Evolutionary conservation across 2,888 invertebrate genomes (phyloP).

Genomic region (Patella depressa): DNA sequence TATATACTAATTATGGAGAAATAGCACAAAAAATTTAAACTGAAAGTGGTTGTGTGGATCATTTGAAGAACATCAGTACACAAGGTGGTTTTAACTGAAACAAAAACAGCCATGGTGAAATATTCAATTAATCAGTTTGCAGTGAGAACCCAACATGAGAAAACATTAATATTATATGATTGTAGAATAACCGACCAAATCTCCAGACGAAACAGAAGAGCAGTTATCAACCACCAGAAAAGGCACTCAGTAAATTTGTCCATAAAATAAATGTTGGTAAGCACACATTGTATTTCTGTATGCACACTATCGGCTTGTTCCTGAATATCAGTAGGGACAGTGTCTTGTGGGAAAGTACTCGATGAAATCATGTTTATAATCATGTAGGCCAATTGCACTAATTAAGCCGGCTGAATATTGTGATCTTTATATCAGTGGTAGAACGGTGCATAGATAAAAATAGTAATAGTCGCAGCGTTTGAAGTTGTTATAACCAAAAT

Average conservation of each 20-base stretch:
- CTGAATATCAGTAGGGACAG: too few species aligned
- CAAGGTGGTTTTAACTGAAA: too few species aligned
- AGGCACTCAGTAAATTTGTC: slow-evolving; percentile 83
- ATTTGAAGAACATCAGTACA: too few species aligned
- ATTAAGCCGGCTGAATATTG: background rate
- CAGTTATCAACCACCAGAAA: slow-evolving; percentile 81
- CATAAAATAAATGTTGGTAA: slow-evolving; percentile 84
- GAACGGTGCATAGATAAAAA: slow-evolving; percentile 3
- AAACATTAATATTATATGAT: background rate
- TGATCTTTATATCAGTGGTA: background rate
- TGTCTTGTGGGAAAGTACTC: too few species aligned
- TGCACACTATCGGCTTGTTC: too few species aligned
- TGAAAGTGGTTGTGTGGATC: too few species aligned
- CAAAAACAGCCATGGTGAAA: too few species aligned
- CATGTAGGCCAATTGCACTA: background rate
- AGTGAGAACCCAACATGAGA: too few species aligned
- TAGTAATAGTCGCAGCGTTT: background rate
- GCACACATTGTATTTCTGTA: slow-evolving; percentile 24
- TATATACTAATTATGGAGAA: too few species aligned
- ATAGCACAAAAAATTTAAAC: too few species aligned
- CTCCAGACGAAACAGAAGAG: slow-evolving; percentile 32
- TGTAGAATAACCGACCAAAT: slow-evolving; percentile 24
- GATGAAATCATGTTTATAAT: too few species aligned
- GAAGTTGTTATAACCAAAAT: background rate
- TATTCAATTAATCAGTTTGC: too few species aligned